Conservation (phyloP, 2,888 invertebrate genomes). For the Lepidocyrtoides sp. region DNA sequence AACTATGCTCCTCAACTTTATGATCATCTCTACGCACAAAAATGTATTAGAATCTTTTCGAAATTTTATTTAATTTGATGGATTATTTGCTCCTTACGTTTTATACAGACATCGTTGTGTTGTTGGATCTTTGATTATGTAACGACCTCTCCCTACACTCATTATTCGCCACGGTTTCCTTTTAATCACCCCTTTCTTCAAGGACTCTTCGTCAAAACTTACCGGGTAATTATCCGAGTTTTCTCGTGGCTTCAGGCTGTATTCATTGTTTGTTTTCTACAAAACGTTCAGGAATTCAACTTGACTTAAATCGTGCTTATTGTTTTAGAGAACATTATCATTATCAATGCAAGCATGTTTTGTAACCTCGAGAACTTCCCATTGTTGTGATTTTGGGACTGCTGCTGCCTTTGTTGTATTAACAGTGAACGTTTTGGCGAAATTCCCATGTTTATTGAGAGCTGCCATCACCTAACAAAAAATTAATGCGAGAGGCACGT, state of each 20-base stretch:
- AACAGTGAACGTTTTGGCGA: slow-evolving; percentile 74
- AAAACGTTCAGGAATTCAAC: neutral
- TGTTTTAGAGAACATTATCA: too few species aligned
- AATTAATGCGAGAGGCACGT: neutral
- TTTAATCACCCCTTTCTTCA: slow-evolving; percentile 76
- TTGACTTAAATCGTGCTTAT: neutral
- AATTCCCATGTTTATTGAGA: slow-evolving; percentile 78
- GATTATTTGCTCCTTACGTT: too few species aligned
- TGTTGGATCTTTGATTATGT: slow-evolving; percentile 75
- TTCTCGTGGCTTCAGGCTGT: slow-evolving; percentile 75
- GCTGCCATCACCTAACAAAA: slow-evolving; percentile 70
- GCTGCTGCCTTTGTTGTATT: slow-evolving; percentile 70
- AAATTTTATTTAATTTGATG: too few species aligned
- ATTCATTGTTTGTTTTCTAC: slow-evolving; percentile 74
- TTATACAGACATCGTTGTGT: slow-evolving; percentile 78
- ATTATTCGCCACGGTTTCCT: slow-evolving; percentile 79
- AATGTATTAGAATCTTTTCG: neutral
- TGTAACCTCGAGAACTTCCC: slow-evolving; percentile 81
- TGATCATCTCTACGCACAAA: slow-evolving; percentile 62
- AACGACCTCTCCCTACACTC: slow-evolving; percentile 82
- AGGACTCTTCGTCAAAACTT: slow-evolving; percentile 77
- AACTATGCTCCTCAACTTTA: slow-evolving; percentile 78
- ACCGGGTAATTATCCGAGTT: slow-evolving; percentile 81
- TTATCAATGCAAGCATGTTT: neutral
- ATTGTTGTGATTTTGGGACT: slow-evolving; percentile 80